Conservation (phyloP, 92 coral and sea anemone genomes). For the Porites cylindrica region DNA sequence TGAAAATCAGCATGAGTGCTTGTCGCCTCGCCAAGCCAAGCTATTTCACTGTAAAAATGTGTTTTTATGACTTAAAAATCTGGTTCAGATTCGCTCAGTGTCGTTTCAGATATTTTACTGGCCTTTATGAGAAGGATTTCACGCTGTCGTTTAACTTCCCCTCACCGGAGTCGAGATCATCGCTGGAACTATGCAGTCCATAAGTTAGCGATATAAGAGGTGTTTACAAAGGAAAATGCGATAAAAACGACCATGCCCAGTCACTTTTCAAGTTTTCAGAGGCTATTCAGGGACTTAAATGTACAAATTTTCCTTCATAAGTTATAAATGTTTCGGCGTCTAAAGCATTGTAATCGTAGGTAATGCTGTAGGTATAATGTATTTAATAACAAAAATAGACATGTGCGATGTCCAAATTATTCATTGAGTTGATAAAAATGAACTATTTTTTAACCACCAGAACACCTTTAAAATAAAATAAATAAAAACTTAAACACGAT, state of each 20-base stretch:
- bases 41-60: conserved; percentile 12
- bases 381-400: not conserved
- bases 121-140: too few species aligned
- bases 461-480: too few species aligned
- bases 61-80: not conserved
- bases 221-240: not conserved
- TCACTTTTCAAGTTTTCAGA: not conserved
- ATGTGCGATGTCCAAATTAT: not conserved
- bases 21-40: not conserved
- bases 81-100: too few species aligned
- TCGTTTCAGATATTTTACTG: too few species aligned
- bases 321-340: conserved; percentile 22
- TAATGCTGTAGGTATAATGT: not conserved
- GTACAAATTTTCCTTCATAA: not conserved
- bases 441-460: too few species aligned
- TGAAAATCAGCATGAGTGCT: not conserved
- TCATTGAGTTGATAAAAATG: too few species aligned
- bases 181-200: not conserved
- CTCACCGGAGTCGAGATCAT: too few species aligned
- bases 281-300: not conserved
- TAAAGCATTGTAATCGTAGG: not conserved
- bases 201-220: not conserved
- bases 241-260: not conserved
- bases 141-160: too few species aligned
- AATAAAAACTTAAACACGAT: too few species aligned